Evolutionary conservation across 2,797 vertebrate species (phyloP).

Genomic region (Gallinago solitaria): DNA sequence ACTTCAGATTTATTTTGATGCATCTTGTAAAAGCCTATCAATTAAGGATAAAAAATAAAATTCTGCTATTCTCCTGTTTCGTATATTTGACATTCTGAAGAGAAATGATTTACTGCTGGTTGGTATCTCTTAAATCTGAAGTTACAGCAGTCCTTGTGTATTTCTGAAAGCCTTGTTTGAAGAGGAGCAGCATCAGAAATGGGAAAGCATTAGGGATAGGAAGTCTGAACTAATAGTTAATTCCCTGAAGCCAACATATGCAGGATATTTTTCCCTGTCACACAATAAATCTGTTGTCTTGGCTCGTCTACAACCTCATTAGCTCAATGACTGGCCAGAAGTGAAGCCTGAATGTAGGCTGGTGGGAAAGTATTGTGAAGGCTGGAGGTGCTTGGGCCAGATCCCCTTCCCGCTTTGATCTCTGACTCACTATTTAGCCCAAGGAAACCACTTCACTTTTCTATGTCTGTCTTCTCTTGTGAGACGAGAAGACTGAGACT

Average conservation of each 20-base stretch:
- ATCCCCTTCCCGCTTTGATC: not conserved
- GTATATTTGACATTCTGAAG: not conserved
- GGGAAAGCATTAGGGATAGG: not conserved
- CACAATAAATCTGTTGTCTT: conserved; percentile 13
- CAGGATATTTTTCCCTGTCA: conserved; percentile 13
- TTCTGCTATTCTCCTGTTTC: not conserved
- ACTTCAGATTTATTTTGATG: conserved; percentile 53
- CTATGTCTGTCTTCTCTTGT: not conserved
- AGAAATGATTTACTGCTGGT: not conserved
- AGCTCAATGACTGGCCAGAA: not conserved
- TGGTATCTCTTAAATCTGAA: conserved; percentile 50
- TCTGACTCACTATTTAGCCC: not conserved
- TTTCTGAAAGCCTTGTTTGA: conserved; percentile 39
- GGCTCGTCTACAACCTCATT: conserved; percentile 22
- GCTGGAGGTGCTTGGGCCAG: not conserved
- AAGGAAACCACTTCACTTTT: not conserved
- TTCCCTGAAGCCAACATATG: conserved; percentile 14
- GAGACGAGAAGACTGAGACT: not conserved
- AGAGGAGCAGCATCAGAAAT: conserved; percentile 53
- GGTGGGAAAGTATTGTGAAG: not conserved
- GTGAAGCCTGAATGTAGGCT: not conserved
- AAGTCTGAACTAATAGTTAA: conserved; percentile 16
- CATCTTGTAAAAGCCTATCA: not conserved
- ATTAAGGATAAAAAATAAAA: not conserved
- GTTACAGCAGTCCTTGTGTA: not conserved